A percentile compares a stretch with the other conserved stretches of the same genome.
Conservation (phyloP, 1,140 invertebrate species). For the Cydia fagiglandana region DNA sequence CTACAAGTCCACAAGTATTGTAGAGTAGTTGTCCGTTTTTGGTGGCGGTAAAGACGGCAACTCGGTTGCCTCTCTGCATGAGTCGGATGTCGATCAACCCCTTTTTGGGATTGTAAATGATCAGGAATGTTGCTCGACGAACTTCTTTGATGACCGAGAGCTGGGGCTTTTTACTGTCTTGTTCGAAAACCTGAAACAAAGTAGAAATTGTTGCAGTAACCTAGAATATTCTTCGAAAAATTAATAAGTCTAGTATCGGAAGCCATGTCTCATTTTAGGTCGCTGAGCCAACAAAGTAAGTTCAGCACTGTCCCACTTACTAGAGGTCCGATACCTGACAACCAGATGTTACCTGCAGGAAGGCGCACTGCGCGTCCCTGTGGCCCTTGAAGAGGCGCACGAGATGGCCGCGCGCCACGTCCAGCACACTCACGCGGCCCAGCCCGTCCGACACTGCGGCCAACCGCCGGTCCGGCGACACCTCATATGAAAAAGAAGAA, state of each 20-base stretch:
- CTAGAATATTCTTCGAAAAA: too few relatives aligned
- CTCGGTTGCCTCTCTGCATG: constrained; percentile 89
- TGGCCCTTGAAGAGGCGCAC: constrained; percentile 97
- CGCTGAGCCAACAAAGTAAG: too few relatives aligned
- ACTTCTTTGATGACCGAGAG: constrained; percentile 64
- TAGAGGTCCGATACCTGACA: too few relatives aligned
- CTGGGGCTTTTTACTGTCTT: constrained; percentile 69
- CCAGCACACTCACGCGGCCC: constrained; percentile 91
- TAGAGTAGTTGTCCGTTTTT: constrained; percentile 90
- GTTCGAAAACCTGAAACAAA: constrained; percentile 68
- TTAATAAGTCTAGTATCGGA: too few relatives aligned
- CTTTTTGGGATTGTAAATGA: constrained; percentile 74
- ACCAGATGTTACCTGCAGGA: constrained; percentile 85
- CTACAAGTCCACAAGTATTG: constrained; percentile 89
- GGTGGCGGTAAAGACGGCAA: constrained; percentile 93
- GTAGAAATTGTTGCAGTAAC: too few relatives aligned
- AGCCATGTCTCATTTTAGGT: too few relatives aligned
- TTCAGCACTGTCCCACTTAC: too few relatives aligned
- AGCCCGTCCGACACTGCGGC: constrained; percentile 91
- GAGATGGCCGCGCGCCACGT: constrained; percentile 88
- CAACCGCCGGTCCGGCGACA: constrained; percentile 90
- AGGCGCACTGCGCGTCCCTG: constrained; percentile 94
- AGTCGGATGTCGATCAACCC: constrained; percentile 69
- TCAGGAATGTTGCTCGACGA: constrained; percentile 64
- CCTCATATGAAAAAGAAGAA: background rate